Base-by-base conservation (phyloP, 2,888 invertebrate species). In the Lasioglossum leucozonium region DNA sequence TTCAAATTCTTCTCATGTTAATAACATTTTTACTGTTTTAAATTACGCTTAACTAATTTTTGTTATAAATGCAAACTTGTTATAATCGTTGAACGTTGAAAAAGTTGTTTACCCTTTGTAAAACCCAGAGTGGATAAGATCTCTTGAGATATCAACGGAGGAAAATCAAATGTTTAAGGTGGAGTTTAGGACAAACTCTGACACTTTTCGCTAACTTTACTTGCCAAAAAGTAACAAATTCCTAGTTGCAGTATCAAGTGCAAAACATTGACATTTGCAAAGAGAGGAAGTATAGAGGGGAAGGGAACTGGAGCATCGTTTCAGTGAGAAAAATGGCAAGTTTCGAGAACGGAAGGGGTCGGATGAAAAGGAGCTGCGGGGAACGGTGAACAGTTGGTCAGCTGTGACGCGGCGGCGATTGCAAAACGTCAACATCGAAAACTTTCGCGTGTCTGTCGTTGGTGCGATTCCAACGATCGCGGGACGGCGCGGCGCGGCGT, bases 381-480 rank as follows among this genome's bases (percentile, higher is more conserved):
- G 30, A 2, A 34, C 72, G 34, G 72, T n/a, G 55, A 55, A 55
- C 55, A 55, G n/a, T n/a, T 55, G 55, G 55, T 78, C 78, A 58
- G 77, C 47, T 77, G 76, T 76, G 55, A 55, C n/a, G 55, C 22
- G 75, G 51, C 34, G 67, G 51, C 16, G 65, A 34, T 78, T 78
- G 69, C 58, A 58, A 78, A 72, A 72, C 72, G n/a, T 58, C 58
- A 26, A 26, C 55, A 58, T 26, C 47, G 69, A 73, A 82, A 81
- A 72, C 55, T 77, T 62, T 30, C 37, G 42, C 22, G 55, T 58
- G 55, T 51, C 51, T 51, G 22, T 22, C 51, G 22, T 55, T 44
- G 47, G 69, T 74, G 55, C 67, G 51, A 81, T 77, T 79, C n/a
- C 67, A 79, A 62, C 73, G 72, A 77, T 72, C 47, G 65, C 72